Conservation (phyloP, 2,888 invertebrate species). For the Epinotia demarniana region DNA sequence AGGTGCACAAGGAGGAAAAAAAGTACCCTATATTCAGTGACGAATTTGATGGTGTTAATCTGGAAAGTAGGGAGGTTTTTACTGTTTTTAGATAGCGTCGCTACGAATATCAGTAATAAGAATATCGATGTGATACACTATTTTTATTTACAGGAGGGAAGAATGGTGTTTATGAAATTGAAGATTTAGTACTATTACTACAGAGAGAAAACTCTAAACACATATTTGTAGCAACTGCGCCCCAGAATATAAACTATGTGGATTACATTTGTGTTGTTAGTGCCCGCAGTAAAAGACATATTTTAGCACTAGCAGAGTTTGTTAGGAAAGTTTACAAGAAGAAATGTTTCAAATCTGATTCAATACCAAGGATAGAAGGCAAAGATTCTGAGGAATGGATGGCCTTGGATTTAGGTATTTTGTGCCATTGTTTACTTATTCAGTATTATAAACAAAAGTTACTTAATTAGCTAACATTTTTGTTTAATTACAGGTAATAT, state of each 20-base stretch:
- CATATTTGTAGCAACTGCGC: slow-evolving; percentile 92
- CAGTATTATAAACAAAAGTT: background rate
- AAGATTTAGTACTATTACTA: slow-evolving; percentile 91
- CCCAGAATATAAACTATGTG: slow-evolving; percentile 90
- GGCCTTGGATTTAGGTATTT: slow-evolving; percentile 93
- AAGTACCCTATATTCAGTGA: slow-evolving; percentile 76
- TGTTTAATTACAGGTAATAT: slow-evolving; percentile 90
- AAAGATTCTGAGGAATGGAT: slow-evolving; percentile 92
- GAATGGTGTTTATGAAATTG: slow-evolving; percentile 94
- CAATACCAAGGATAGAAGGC: slow-evolving; percentile 91
- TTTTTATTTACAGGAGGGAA: slow-evolving; percentile 87
- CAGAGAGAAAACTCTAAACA: slow-evolving; percentile 91
- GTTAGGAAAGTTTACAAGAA: slow-evolving; percentile 90
- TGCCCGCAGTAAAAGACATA: slow-evolving; percentile 89
- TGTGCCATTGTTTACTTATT: background rate
- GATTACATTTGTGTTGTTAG: slow-evolving; percentile 93
- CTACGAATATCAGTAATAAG: background rate
- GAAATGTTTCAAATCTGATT: slow-evolving; percentile 86
- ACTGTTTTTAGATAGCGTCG: no score
- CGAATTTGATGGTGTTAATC: slow-evolving; percentile 86
- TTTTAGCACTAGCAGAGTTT: slow-evolving; percentile 89
- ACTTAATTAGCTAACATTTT: slow-evolving; percentile 10
- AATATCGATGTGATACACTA: background rate
- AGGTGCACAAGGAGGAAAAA: slow-evolving; percentile 68
- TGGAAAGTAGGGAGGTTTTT: slow-evolving; percentile 80